Evolutionary conservation across 2,888 invertebrate genomes (phyloP).

Genomic region (Lasioglossum marginatum): DNA sequence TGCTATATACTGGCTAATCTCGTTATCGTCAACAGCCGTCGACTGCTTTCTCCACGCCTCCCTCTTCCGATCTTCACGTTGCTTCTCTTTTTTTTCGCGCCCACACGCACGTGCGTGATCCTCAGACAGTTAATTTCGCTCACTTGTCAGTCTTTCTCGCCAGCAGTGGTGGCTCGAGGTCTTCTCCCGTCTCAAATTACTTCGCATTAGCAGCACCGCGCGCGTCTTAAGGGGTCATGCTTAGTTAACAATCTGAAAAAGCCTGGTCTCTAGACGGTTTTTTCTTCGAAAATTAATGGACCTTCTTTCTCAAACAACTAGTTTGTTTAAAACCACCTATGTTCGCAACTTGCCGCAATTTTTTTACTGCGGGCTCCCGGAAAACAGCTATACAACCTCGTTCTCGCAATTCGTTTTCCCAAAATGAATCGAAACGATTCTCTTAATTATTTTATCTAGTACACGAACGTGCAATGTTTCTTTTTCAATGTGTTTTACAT

Average conservation of each 20-base stretch:
- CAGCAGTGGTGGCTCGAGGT: conserved; percentile 42
- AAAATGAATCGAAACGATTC: not conserved
- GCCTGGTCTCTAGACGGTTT: not conserved
- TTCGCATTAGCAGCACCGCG: conserved; percentile 30
- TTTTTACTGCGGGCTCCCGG: not conserved
- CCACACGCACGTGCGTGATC: conserved; percentile 51
- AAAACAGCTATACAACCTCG: too few relatives aligned
- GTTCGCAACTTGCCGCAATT: not conserved
- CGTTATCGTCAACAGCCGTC: conserved; percentile 78
- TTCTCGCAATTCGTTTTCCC: too few relatives aligned
- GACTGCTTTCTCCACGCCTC: conserved; percentile 63
- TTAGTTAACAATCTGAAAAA: not conserved
- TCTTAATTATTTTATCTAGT: too few relatives aligned
- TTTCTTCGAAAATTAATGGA: not conserved
- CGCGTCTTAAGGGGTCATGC: not conserved
- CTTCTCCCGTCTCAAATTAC: conserved; percentile 51
- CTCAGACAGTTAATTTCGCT: conserved; percentile 46
- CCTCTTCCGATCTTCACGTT: conserved; percentile 34
- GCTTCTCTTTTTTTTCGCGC: conserved; percentile 17
- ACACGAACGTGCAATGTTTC: too few relatives aligned
- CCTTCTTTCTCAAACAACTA: not conserved
- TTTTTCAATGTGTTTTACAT: too few relatives aligned
- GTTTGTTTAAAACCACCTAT: not conserved
- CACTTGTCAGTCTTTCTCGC: conserved; percentile 37
- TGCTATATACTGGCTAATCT: conserved; percentile 76